Conservation (phyloP, 2,888 invertebrate species). For the Tachina lurida region DNA sequence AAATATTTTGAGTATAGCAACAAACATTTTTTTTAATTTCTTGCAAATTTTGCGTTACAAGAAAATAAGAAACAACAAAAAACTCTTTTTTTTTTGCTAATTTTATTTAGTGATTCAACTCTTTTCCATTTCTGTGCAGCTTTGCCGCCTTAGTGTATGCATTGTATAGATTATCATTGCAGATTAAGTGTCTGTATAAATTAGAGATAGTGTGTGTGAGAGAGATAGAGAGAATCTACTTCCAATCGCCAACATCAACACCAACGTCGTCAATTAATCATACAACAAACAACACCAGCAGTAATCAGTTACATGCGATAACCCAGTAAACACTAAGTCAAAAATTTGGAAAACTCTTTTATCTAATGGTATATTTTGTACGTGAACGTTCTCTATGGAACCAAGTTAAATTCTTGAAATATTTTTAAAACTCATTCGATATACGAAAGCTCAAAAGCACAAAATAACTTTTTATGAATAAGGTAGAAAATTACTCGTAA, state of each 20-base stretch:
- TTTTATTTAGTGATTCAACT: not conserved
- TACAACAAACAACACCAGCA: not conserved
- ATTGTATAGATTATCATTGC: conserved; percentile 43
- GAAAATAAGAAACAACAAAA: too few species aligned
- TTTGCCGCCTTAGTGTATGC: not conserved
- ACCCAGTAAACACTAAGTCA: not conserved
- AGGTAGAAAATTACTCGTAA: too few species aligned
- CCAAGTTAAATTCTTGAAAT: too few species aligned
- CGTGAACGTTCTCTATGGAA: too few species aligned
- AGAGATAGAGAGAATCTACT: conserved; percentile 17
- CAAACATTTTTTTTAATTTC: too few species aligned
- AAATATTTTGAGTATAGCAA: too few species aligned
- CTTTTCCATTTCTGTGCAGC: conserved; percentile 7
- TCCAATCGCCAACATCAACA: conserved; percentile 38
- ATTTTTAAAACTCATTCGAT: too few species aligned
- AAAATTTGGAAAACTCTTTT: not conserved
- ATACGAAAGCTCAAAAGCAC: too few species aligned
- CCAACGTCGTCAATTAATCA: not conserved
- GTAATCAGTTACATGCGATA: not conserved
- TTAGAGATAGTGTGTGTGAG: not conserved
- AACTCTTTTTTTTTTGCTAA: too few species aligned
- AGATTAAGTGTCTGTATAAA: conserved; percentile 57
- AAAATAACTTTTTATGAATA: too few species aligned
- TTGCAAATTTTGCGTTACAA: too few species aligned
- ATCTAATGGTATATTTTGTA: too few species aligned